Percentiles rank a stretch among this genome's conserved stretches.
Evolutionary conservation across 2,888 invertebrate species (phyloP).

Genomic region (Drymonia ruficornis): DNA sequence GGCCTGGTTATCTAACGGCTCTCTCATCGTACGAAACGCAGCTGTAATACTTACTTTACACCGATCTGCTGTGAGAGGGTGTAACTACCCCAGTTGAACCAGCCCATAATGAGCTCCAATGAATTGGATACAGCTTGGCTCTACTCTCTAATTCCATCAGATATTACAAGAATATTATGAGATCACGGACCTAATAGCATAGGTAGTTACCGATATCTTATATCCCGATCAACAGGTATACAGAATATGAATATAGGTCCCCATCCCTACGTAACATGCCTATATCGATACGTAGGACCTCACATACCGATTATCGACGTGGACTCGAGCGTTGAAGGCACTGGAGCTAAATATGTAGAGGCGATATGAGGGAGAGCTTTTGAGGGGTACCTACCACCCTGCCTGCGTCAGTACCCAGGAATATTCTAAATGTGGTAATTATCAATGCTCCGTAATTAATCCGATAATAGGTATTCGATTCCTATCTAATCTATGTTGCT

Average conservation of each 20-base stretch:
- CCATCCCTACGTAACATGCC: neutral
- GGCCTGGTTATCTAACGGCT: neutral
- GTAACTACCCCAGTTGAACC: no score
- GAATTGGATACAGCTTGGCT: no score
- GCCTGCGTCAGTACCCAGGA: conserved; percentile 10
- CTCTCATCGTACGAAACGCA: no score
- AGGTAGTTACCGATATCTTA: no score
- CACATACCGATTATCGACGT: conserved; percentile 35
- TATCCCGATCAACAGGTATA: no score
- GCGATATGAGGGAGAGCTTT: conserved; percentile 16
- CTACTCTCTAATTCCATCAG: no score
- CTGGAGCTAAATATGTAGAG: conserved; percentile 33
- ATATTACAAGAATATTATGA: no score
- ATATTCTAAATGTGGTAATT: conserved; percentile 1
- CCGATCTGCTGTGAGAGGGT: no score
- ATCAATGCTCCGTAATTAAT: conserved; percentile 1
- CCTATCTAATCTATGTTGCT: neutral
- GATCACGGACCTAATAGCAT: no score
- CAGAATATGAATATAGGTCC: neutral
- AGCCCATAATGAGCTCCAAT: no score
- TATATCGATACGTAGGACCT: neutral
- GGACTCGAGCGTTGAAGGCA: conserved; percentile 40
- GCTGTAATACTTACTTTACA: no score
- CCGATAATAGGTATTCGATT: neutral
- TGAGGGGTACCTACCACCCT: conserved; percentile 15